Base-by-base conservation (phyloP, 2,113 vertebrate genomes). In the Loxodonta africana region DNA sequence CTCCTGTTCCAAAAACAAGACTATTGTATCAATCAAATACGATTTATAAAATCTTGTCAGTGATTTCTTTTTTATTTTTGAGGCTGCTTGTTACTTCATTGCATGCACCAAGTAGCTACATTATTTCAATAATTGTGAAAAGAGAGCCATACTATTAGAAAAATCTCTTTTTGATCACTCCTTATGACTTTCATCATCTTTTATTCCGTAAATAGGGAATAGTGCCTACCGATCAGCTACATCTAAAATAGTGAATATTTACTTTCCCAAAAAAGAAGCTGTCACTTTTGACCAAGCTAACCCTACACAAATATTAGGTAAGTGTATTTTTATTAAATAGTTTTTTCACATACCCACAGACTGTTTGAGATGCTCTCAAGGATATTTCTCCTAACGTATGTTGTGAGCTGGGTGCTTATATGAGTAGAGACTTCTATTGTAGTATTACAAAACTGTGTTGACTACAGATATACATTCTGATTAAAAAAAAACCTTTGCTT, bases 211-310 rank as follows among this genome's bases (percentile, higher is more conserved):
- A 96, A 95, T 97, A 99, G 99, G 99, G 91, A 99, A 96, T 94
- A 98, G 98, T 6, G 99, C 99, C 41, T 99, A 99, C 98, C 98
- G 97, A 48, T 99, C 99, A 94, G 91, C 98, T 48, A 10, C 97
- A 92, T 96, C 94, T 90, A 97, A 98, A 95, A 84, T 53, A 80
- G 98, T 99, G 98, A 99, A 99, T 98, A 99, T 99, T 98, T 99
- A 99, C 98, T 99, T 99, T 96, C 99, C 99, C 0, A 99, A 99
- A 98, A 99, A 99, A 44, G 99, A 99, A 21, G 99, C 99, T 87
- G 99, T 99, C 60, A 99, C 99, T 65, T 99, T 99, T 98, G 99
- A 99, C 92, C 99, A 99, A 98, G 99, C 99, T 88, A 99, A 99
- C 96, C 96, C 98, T 96, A 98, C 98, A 0, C 99, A 99, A 98